Percentiles rank a stretch among this genome's conserved stretches.
Evolutionary conservation across 2,888 invertebrate genomes (phyloP).

Genomic region (Lissocephala sabroskyi): DNA sequence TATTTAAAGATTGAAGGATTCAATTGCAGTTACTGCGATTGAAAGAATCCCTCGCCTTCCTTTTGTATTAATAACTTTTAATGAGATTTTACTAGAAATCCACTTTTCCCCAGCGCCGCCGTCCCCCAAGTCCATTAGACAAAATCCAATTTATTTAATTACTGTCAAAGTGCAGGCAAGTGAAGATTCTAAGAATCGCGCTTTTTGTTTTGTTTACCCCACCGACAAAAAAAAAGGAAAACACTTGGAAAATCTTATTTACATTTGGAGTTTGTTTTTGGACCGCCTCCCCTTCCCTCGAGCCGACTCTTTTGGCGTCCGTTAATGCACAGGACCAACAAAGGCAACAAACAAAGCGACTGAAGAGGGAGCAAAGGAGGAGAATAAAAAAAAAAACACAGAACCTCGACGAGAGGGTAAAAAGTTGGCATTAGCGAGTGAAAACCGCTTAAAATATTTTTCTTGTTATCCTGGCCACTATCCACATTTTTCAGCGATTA

Average conservation of each 20-base stretch:
- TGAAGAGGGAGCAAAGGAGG: not conserved
- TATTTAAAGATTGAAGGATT: too few relatives aligned
- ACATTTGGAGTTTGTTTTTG: slow-evolving; percentile 30
- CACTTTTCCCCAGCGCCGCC: too few relatives aligned
- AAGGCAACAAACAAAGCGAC: slow-evolving; percentile 3
- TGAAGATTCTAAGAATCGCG: slow-evolving; percentile 28
- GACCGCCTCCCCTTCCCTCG: slow-evolving; percentile 10
- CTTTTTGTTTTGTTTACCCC: slow-evolving; percentile 27
- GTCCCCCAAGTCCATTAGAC: too few relatives aligned
- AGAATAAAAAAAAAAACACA: too few relatives aligned
- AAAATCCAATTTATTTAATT: too few relatives aligned
- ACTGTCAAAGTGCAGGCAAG: too few relatives aligned
- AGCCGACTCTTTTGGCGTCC: not conserved
- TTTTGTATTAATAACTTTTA: too few relatives aligned
- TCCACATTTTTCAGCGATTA: slow-evolving; percentile 2
- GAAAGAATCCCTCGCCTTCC: too few relatives aligned
- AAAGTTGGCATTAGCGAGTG: slow-evolving; percentile 11
- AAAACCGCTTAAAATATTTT: slow-evolving; percentile 18
- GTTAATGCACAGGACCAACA: slow-evolving; percentile 10
- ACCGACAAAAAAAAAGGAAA: too few relatives aligned
- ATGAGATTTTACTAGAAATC: too few relatives aligned
- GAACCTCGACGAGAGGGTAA: slow-evolving; percentile 2
- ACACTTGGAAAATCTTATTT: slow-evolving; percentile 22
- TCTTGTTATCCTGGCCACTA: not conserved
- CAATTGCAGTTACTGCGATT: too few relatives aligned